Base-by-base conservation (phyloP, 2,888 invertebrate genomes). In the Amiota mariae region DNA sequence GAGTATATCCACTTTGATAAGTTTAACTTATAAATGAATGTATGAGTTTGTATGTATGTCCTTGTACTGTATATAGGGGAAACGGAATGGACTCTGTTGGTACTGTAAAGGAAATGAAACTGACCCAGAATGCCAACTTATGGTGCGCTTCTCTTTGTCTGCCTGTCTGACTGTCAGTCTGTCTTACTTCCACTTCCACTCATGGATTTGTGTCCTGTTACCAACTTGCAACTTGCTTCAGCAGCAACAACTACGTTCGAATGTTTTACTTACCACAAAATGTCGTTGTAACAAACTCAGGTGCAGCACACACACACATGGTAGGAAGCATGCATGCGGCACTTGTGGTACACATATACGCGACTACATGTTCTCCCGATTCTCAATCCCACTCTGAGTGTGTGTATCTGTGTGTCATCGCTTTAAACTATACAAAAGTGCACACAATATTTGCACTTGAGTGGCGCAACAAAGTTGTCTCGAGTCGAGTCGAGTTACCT, bases 391-490 rank as follows among this genome's bases (percentile, higher is more conserved):
- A 2, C 36, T 54, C 13, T 54, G 54, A n/a, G 1, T 54, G 54
- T 24, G 24, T 57, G n/a, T 57, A 12, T 20, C 18, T 59, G 20
- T 59, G 18, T 1, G 24, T 24, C 18, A 12, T 59, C 18, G 18
- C 59, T 59, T 59, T 59, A 24, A 20, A 18, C 63, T 63, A 20
- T 64, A 64, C 13, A 46, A 64, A 46, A 64, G 36, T 66, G 66
- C 20, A 49, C 20, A 49, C 15, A 66, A 66, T 66, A 66, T 66
- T 66, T 66, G 49, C 66, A 49, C 66, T 66, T 66, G 66, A 66
- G 66, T 66, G 48, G 66, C 49, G 66, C 66, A 66, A 66, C 66
- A 66, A 66, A 66, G 66, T 66, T 66, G 66, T 66, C 66, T 66
- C 49, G 49, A 66, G 49, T 66, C 49, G 49, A 66, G 49, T 66